phyloP scores from a whole-genome alignment of 2,888 invertebrate genomes.

The Glyphotaelius pellucidus region DNA sequence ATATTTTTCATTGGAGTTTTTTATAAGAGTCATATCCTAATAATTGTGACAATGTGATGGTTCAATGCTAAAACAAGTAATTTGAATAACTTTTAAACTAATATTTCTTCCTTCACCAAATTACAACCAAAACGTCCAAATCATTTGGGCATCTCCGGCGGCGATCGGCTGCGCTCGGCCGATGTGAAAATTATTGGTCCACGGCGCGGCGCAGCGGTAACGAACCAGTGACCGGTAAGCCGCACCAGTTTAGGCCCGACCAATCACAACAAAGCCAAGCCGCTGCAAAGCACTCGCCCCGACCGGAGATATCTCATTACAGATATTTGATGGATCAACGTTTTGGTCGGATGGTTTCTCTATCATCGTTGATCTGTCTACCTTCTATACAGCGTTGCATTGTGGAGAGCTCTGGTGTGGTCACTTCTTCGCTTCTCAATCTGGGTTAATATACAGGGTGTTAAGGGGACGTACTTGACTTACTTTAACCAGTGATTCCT shows the following conservation, averaged over 20 bases:
- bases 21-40: too few species aligned
- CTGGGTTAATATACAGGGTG: too few species aligned
- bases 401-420: too few species aligned
- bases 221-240: constrained; percentile 23
- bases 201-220: not conserved
- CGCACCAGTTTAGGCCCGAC: constrained; percentile 12
- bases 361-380: not conserved
- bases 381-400: not conserved
- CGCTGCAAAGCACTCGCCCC: not conserved
- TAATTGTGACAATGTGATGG: too few species aligned
- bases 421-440: too few species aligned
- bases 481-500: too few species aligned
- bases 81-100: too few species aligned
- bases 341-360: not conserved
- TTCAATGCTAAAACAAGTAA: too few species aligned
- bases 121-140: not conserved
- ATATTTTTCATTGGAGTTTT: too few species aligned
- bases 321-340: constrained; percentile 8
- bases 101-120: not conserved
- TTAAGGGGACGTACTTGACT: too few species aligned
- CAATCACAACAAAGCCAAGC: constrained; percentile 15
- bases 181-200: constrained; percentile 24
- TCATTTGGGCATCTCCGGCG: not conserved
- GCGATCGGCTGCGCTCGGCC: not conserved
- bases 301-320: constrained; percentile 20